A percentile compares a stretch with the other conserved stretches of the same genome.
Evolutionary conservation across 35 echinoderm and acorn worm species (phyloP).

Genomic region (Ophiothrix spiculata): DNA sequence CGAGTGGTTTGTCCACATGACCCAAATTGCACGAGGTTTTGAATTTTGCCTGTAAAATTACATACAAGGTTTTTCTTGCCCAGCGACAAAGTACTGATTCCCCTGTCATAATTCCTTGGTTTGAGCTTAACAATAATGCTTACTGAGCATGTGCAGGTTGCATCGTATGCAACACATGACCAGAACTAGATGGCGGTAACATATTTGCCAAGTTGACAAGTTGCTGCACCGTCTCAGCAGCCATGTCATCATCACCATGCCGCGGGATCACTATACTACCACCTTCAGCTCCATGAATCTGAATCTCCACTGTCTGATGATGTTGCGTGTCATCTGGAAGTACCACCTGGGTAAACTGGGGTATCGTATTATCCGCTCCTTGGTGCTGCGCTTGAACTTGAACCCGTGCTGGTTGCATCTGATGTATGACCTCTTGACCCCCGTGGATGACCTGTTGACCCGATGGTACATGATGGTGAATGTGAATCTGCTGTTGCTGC

Average conservation of each 20-base stretch:
- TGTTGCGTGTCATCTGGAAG: neutral
- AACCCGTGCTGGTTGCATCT: neutral
- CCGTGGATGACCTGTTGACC: neutral
- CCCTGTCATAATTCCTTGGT: too few relatives aligned
- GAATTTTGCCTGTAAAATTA: too few relatives aligned
- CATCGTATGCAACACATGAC: neutral
- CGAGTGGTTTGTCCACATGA: too few relatives aligned
- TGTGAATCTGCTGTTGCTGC: neutral
- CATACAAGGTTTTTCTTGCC: too few relatives aligned
- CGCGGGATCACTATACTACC: neutral
- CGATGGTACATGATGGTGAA: neutral
- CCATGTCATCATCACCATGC: constrained; percentile 1
- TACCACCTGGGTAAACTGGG: neutral
- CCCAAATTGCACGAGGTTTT: too few relatives aligned
- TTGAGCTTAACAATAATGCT: too few relatives aligned
- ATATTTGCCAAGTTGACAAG: neutral
- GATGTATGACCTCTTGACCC: neutral
- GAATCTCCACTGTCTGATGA: neutral
- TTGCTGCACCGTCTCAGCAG: neutral
- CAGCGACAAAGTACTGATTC: too few relatives aligned
- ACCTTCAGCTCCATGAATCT: neutral
- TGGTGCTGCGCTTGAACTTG: neutral
- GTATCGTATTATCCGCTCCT: neutral
- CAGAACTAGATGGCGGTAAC: neutral
- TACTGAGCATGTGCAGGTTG: constrained; percentile 5